Evolutionary conservation across 2,888 invertebrate species (phyloP), one percentile per base, ranked within the genome.

Genomic region (Pandemis cinnamomeana): DNA sequence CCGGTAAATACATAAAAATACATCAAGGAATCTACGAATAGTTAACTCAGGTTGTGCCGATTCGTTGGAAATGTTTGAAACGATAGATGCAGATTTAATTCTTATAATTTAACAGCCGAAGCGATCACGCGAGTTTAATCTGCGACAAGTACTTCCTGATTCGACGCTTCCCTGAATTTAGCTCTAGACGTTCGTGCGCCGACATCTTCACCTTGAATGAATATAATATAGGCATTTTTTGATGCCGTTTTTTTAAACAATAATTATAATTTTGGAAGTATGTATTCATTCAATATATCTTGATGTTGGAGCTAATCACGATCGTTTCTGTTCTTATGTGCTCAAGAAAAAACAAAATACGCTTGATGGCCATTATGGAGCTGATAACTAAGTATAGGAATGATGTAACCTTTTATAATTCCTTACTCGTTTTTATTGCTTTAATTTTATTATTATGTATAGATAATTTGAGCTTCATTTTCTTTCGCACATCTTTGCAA

Each of bases 151-250:
- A 89, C 88, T 92, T 92, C 91, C 92, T 91, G 85, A 80, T 89
- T 88, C 84, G 83, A 0, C 83, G 89, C 91, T 91, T 91, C 89
- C 90, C 91, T 91, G 86, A 90, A 87, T 87, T 85, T 82, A 85
- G 87, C 88, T 87, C 86, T 86, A 86, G 87, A 82, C 83, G 82
- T 87, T 90, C 88, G 89, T 90, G 90, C 84, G 86, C 85, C 86
- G 86, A 88, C 91, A 84, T 91, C 89, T 89, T 92, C 86, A 91
- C 92, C 92, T 93, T 93, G 92, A 89, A 83, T 85, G 85, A 89
- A 86, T 87, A 87, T 87, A 87, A 86, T 87, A 87, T 87, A 87
- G 85, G 84, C 80, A 82, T 87, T 92, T 93, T 92, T 91, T 80
- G 79, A 77, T 78, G 84, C 85, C 82, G 86, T 91, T 91, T 91